Evolutionary conservation across 2,797 vertebrate species (phyloP).

Genomic region (Sebastes jordani): DNA sequence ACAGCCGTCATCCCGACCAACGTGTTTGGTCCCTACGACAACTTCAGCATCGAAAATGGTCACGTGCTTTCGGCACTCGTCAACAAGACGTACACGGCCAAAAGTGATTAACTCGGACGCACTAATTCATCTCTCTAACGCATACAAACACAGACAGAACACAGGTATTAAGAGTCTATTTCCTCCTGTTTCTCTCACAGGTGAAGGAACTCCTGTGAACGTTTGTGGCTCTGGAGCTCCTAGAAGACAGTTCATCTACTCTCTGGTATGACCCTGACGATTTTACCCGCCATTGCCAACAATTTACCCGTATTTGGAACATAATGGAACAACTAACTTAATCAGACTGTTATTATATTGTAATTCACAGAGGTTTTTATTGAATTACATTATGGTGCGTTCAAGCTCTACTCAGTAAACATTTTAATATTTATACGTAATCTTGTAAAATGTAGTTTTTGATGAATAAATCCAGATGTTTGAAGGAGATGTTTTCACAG

Average conservation of each 20-base stretch:
- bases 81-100: conserved; percentile 83
- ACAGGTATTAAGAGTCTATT: background rate
- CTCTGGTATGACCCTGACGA: conserved; percentile 63
- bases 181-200: conserved; percentile 3
- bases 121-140: background rate
- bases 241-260: conserved; percentile 90
- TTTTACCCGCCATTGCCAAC: no score
- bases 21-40: conserved; percentile 87
- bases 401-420: no score
- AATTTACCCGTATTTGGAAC: no score
- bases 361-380: no score
- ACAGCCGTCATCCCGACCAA: conserved; percentile 90
- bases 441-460: no score
- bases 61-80: conserved; percentile 88
- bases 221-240: conserved; percentile 89
- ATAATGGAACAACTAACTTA: no score
- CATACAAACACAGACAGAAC: background rate
- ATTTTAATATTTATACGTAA: no score
- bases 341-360: no score
- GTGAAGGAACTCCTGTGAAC: conserved; percentile 72
- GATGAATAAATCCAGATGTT: no score
- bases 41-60: conserved; percentile 88
- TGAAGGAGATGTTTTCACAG: no score
- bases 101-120: conserved; percentile 25
- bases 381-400: no score